These are phyloP conservation scores for Cyprinodon variegatus DNA, from an alignment of 2,113 vertebrate genomes.

Conservation along the genomic window DNA sequence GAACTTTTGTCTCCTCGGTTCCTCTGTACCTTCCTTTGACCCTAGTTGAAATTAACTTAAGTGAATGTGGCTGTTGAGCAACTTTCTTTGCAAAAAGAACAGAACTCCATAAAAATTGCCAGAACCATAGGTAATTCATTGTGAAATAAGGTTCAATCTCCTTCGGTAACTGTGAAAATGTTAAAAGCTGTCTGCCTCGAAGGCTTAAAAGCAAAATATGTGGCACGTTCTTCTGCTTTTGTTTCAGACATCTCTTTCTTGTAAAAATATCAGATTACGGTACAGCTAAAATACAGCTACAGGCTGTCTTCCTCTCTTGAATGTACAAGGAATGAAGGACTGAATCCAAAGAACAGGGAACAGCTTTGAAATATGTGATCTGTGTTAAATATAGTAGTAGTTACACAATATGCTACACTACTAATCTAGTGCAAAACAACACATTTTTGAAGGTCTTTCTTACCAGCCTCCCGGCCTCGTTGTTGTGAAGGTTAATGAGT, in stretches of 20 bases:
- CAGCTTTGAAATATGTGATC: constrained; percentile 21
- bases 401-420: background rate
- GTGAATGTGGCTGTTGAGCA: constrained; percentile 39
- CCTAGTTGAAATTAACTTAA: constrained; percentile 48
- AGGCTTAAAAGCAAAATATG: constrained; percentile 69
- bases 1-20: constrained; percentile 42
- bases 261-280: constrained; percentile 76
- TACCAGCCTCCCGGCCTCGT: constrained; percentile 92
- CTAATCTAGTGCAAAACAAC: background rate
- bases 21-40: constrained; percentile 73
- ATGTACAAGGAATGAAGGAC: constrained; percentile 57
- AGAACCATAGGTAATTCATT: background rate
- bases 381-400: background rate
- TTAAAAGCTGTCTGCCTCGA: constrained; percentile 55
- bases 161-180: constrained; percentile 45
- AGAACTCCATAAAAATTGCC: constrained; percentile 21
- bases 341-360: constrained; percentile 57
- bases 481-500: constrained; percentile 94
- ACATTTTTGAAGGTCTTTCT: constrained; percentile 12
- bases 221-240: constrained; percentile 73
- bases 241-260: constrained; percentile 77
- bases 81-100: constrained; percentile 32
- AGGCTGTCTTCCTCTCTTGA: constrained; percentile 55
- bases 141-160: constrained; percentile 56
- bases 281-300: constrained; percentile 62